Conservation (phyloP, 2,888 invertebrate genomes). For the Chymomyza caudatula region DNA sequence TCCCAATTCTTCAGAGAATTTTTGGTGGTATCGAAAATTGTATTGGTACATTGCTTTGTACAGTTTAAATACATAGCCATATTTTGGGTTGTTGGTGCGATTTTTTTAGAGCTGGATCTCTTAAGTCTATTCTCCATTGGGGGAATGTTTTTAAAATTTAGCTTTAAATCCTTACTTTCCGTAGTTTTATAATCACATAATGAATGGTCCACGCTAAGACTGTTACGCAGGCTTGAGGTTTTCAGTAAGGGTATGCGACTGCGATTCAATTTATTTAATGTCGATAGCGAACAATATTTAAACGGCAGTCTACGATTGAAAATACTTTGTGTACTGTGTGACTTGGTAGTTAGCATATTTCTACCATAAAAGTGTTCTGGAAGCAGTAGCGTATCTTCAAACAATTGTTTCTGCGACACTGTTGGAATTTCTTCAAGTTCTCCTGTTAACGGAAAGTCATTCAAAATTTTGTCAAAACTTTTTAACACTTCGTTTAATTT, state of each 20-base stretch:
- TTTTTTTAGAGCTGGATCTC: conserved; percentile 41
- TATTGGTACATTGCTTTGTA: conserved; percentile 10
- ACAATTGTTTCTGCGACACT: background rate
- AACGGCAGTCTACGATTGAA: conserved; percentile 63
- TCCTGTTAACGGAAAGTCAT: conserved; percentile 76
- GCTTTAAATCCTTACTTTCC: background rate
- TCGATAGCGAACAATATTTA: background rate
- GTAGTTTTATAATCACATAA: background rate
- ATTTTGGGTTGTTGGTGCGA: background rate
- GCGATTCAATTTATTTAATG: conserved; percentile 65
- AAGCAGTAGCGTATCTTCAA: conserved; percentile 13
- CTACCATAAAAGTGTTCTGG: conserved; percentile 74
- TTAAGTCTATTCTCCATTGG: conserved; percentile 46
- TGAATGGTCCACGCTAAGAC: conserved; percentile 59
- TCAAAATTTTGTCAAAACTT: conserved; percentile 80
- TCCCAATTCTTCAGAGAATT: background rate
- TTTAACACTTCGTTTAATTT: conserved; percentile 79
- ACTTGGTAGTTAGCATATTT: conserved; percentile 78
- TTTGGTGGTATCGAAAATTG: background rate
- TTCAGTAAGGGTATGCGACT: conserved; percentile 82
- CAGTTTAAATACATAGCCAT: background rate
- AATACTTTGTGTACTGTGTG: conserved; percentile 83
- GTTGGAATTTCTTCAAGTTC: conserved; percentile 53
- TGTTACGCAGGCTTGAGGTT: conserved; percentile 64
- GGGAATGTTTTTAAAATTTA: conserved; percentile 34